phyloP scores from a whole-genome alignment of 2,113 vertebrate genomes.

The Choloepus hoffmanni region DNA sequence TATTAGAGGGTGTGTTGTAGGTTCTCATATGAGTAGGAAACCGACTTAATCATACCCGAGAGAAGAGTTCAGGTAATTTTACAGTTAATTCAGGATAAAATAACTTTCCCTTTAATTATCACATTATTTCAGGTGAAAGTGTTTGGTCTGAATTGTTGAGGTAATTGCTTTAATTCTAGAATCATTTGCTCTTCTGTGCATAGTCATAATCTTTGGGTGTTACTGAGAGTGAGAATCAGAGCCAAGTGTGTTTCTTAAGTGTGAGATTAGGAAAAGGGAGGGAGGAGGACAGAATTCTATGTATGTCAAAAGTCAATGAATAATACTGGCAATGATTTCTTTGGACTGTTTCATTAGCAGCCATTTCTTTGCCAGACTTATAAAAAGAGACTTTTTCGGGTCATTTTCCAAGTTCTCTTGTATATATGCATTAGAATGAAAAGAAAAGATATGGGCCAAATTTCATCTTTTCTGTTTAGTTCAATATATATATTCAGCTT shows the following conservation, averaged over 20 bases:
- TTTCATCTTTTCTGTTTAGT: not conserved
- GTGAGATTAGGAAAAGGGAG: not conserved
- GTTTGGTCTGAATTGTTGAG: not conserved
- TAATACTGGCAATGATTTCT: not conserved
- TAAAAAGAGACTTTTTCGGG: not conserved
- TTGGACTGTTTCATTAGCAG: not conserved
- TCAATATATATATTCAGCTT: not conserved
- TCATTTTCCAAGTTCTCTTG: not conserved
- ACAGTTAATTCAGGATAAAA: not conserved
- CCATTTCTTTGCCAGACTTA: slow-evolving; percentile 26
- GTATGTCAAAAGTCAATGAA: not conserved
- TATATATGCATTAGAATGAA: not conserved
- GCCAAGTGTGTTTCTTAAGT: not conserved
- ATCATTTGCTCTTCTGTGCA: not conserved
- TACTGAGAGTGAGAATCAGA: not conserved
- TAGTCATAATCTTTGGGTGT: not conserved
- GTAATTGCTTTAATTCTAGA: not conserved
- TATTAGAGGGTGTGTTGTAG: not conserved
- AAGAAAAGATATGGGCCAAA: not conserved
- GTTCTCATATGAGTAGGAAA: not conserved
- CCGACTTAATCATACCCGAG: not conserved
- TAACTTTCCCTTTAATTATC: slow-evolving; percentile 31
- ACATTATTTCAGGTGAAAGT: slow-evolving; percentile 20
- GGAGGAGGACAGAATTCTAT: not conserved
- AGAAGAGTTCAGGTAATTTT: not conserved